phyloP scores from a whole-genome alignment of 92 coral and sea anemone genomes.

The Porites lobata region DNA sequence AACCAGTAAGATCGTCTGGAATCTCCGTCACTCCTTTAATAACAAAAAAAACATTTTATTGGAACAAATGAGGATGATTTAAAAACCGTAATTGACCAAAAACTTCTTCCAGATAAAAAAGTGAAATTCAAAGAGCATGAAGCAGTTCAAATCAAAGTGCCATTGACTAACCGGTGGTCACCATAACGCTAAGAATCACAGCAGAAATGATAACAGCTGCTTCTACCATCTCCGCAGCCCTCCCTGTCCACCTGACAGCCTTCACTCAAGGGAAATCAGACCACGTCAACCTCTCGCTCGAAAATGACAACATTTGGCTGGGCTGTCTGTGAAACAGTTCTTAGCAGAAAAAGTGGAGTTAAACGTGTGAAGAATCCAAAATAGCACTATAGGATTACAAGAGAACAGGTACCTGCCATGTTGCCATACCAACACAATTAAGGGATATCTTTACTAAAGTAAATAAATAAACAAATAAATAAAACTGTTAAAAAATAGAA shows the following conservation, averaged over 20 bases:
- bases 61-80: not conserved
- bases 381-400: not conserved
- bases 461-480: too few species aligned
- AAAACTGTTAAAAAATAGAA: too few species aligned
- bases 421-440: not conserved
- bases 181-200: not conserved
- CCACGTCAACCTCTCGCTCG: too few species aligned
- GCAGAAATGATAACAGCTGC: not conserved
- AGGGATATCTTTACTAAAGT: not conserved
- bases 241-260: too few species aligned
- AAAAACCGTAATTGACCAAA: not conserved
- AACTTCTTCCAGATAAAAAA: not conserved
- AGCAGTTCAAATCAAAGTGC: not conserved
- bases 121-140: not conserved
- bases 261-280: too few species aligned
- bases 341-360: not conserved
- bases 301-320: too few species aligned
- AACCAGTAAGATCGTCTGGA: constrained; percentile 10
- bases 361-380: not conserved
- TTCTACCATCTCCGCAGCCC: not conserved
- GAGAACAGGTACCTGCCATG: constrained; percentile 19
- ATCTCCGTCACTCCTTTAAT: constrained; percentile 32
- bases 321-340: not conserved
- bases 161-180: constrained; percentile 3
- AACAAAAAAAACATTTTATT: not conserved